Percentiles rank a stretch among this genome's conserved stretches.
Conservation (phyloP, 1,140 invertebrate species). For the Steinernema khuongi region DNA sequence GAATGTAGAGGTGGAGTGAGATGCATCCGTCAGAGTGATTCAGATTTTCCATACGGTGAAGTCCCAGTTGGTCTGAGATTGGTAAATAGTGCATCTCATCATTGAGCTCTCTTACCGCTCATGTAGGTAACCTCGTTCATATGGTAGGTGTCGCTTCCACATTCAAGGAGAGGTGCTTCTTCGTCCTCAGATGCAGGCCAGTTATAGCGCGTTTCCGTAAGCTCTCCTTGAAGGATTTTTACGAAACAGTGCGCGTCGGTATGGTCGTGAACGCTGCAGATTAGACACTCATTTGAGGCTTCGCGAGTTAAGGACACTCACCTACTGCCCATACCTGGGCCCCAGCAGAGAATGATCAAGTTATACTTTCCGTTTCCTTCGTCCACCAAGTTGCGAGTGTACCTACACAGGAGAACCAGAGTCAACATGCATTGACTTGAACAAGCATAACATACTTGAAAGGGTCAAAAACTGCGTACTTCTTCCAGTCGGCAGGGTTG, state of each 20-base stretch:
- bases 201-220: constrained; percentile 68
- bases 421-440: neutral
- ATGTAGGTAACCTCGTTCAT: constrained; percentile 84
- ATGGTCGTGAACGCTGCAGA: constrained; percentile 81
- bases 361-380: constrained; percentile 93
- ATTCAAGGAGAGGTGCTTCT: constrained; percentile 63
- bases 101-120: constrained; percentile 68
- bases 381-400: constrained; percentile 85
- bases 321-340: constrained; percentile 78
- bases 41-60: constrained; percentile 89
- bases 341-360: constrained; percentile 91
- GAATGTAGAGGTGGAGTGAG: constrained; percentile 88
- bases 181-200: constrained; percentile 66
- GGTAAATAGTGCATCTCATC: neutral
- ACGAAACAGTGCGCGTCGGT: constrained; percentile 92
- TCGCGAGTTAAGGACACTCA: constrained; percentile 1
- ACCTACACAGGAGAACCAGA: constrained; percentile 64
- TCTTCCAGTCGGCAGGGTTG: constrained; percentile 81
- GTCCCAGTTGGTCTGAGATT: constrained; percentile 75
- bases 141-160: constrained; percentile 66
- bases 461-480: constrained; percentile 87
- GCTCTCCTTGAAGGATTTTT: constrained; percentile 69
- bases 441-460: constrained; percentile 69
- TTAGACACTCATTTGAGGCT: neutral
- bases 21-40: constrained; percentile 79